These are phyloP conservation scores for Rotaria macrura DNA, from an alignment of 2,888 invertebrate genomes.

Conservation along the genomic window DNA sequence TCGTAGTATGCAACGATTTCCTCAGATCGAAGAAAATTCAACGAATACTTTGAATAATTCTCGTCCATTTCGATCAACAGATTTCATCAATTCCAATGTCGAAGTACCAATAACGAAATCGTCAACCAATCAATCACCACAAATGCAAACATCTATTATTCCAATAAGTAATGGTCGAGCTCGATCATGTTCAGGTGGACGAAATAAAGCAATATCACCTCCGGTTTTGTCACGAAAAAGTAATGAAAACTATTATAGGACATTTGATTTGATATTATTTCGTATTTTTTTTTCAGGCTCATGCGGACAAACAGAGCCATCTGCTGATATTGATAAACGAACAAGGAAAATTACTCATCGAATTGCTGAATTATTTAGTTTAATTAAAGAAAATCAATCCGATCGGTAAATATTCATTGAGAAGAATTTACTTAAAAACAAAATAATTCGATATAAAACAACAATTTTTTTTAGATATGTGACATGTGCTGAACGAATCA, in stretches of 20 bases:
- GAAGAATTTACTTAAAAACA: not conserved
- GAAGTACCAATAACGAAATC: not conserved
- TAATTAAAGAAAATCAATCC: constrained; percentile 10
- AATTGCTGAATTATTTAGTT: not conserved
- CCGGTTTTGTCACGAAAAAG: not conserved
- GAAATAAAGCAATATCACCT: not conserved
- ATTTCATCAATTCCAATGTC: not conserved
- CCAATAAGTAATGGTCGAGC: not conserved
- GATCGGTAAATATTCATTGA: not conserved
- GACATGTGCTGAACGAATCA: not conserved
- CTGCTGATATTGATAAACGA: constrained; percentile 7
- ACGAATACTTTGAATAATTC: not conserved
- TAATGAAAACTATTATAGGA: not conserved
- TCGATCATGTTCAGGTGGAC: not conserved
- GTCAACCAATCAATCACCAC: not conserved
- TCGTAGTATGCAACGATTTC: constrained; percentile 20
- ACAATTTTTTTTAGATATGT: not conserved
- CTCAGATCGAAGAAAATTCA: not conserved
- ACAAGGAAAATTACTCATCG: constrained; percentile 10
- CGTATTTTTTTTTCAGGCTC: not conserved
- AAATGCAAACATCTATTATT: not conserved
- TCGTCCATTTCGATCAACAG: constrained; percentile 6
- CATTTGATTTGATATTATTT: too few species aligned
- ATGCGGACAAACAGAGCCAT: not conserved
- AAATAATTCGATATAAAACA: too few species aligned